These are phyloP conservation scores for Lophochroa leadbeateri DNA, from an alignment of 2,113 vertebrate genomes.

Conservation along the genomic window DNA sequence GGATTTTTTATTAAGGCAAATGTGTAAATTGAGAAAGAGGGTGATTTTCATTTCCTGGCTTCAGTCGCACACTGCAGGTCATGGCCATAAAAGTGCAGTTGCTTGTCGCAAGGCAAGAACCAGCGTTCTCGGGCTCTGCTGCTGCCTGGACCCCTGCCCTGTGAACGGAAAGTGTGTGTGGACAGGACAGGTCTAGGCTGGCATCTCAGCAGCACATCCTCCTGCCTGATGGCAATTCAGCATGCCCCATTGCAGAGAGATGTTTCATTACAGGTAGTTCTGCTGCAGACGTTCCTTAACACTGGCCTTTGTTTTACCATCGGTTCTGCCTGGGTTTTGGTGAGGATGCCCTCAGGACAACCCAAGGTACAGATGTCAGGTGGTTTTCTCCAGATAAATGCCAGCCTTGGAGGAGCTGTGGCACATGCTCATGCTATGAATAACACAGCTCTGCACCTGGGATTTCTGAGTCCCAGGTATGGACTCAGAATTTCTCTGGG, in stretches of 20 bases:
- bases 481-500: neutral
- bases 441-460: neutral
- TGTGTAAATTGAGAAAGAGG: neutral
- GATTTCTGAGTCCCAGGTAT: neutral
- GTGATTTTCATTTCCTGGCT: constrained; percentile 24
- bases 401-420: neutral
- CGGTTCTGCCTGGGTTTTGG: neutral
- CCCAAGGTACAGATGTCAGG: neutral
- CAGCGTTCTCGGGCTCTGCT: rapidly evolving
- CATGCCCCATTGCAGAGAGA: neutral
- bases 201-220: neutral
- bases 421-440: rapidly evolving
- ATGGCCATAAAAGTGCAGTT: neutral
- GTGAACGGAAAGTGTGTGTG: rapidly evolving
- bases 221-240: neutral
- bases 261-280: neutral
- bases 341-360: neutral
- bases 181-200: neutral
- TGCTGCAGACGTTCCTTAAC: rapidly evolving
- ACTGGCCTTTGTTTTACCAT: neutral
- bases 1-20: neutral
- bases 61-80: neutral
- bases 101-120: rapidly evolving
- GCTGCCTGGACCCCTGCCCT: neutral
- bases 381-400: neutral